Conservation (phyloP, 2,797 vertebrate genomes). For the Falco novaeseelandiae region DNA sequence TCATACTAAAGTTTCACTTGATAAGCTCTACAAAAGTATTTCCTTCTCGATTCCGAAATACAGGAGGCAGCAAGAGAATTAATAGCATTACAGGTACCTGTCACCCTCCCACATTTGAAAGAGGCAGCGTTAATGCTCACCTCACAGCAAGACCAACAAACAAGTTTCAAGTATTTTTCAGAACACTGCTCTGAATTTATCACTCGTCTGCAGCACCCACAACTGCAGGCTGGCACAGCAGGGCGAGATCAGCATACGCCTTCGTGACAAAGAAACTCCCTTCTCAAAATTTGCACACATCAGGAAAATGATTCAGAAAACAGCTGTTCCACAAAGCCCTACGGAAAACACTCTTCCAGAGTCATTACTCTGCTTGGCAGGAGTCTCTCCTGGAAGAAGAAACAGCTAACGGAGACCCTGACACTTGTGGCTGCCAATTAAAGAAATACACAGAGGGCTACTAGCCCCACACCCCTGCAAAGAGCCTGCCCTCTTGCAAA, state of each 20-base stretch:
- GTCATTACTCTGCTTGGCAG: neutral
- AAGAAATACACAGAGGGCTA: neutral
- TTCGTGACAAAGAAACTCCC: neutral
- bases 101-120: neutral
- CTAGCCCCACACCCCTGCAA: neutral
- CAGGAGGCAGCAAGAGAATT: neutral
- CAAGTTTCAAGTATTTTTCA: neutral
- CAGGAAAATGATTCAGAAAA: neutral
- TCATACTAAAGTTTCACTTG: neutral
- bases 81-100: neutral
- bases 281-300: neutral
- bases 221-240: neutral
- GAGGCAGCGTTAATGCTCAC: neutral
- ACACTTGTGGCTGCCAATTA: neutral
- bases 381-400: neutral
- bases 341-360: neutral
- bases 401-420: neutral
- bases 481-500: neutral
- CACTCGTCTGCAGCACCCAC: neutral
- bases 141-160: neutral
- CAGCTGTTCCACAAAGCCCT: slow-evolving; percentile 7
- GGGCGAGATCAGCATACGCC: neutral
- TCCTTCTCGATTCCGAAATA: neutral
- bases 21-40: neutral
- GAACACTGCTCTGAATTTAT: neutral